These are phyloP conservation scores for Rostratula benghalensis DNA, from an alignment of 2,113 vertebrate species.

Conservation along the genomic window DNA sequence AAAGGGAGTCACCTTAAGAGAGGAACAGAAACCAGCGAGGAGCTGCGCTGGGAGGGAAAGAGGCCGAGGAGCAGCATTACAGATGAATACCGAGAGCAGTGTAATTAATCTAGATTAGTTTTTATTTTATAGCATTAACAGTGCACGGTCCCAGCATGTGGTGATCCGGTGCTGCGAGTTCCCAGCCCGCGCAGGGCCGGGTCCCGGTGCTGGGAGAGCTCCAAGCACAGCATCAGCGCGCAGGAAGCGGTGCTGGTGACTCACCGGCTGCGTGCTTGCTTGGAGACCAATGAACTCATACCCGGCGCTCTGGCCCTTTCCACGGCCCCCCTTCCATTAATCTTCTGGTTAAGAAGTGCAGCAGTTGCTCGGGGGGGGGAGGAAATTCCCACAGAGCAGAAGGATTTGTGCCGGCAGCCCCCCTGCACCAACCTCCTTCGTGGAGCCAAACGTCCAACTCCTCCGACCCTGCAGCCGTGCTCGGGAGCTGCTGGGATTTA, in stretches of 20 bases:
- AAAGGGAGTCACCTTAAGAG: background rate
- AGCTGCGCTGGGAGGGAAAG: background rate
- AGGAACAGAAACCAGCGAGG: background rate
- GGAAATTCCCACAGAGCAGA: conserved; percentile 37
- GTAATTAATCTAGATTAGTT: conserved; percentile 48
- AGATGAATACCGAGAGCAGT: background rate
- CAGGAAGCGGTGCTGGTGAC: conserved; percentile 46
- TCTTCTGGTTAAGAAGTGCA: background rate
- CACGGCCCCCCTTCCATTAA: conserved; percentile 29
- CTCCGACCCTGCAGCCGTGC: fast-evolving
- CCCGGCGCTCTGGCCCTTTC: conserved; percentile 3
- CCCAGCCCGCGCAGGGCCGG: background rate
- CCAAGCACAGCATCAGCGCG: background rate
- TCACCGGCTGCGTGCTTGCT: conserved; percentile 10
- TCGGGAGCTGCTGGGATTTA: background rate
- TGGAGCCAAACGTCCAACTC: background rate
- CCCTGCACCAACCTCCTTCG: background rate
- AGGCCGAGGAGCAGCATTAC: background rate
- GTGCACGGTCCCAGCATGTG: background rate
- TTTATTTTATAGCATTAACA: conserved; percentile 22
- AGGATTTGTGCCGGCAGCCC: background rate
- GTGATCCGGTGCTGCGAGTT: background rate
- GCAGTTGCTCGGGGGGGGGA: background rate
- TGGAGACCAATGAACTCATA: conserved; percentile 1
- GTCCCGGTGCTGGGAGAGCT: background rate